Percentiles rank a stretch among this genome's conserved stretches.
Conservation (phyloP, 2,888 invertebrate genomes). For the Drosophila melanosoma region DNA sequence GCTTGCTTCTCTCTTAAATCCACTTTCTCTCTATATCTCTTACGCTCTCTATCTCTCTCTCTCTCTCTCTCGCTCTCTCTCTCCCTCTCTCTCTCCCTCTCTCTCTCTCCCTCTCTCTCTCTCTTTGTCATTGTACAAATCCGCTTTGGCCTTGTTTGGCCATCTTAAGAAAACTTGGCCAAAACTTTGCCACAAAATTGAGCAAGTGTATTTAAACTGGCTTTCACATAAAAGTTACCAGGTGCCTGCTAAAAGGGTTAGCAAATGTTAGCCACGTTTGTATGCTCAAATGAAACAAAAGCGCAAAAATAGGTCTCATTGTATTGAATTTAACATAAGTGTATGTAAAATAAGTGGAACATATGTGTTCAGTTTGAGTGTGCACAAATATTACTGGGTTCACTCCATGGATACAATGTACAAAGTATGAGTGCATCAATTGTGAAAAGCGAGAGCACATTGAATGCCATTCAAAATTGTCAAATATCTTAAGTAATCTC, state of each 20-base stretch:
- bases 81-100: not conserved
- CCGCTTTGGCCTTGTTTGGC: constrained; percentile 43
- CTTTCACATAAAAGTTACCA: constrained; percentile 1
- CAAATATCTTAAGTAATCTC: not conserved
- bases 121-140: constrained; percentile 29
- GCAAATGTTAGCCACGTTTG: not conserved
- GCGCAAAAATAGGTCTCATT: not conserved
- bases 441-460: not conserved
- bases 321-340: not conserved
- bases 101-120: not conserved
- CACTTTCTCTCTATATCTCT: constrained; percentile 1
- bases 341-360: not conserved
- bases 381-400: not conserved
- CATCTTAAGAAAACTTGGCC: constrained; percentile 61
- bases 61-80: not conserved
- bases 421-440: not conserved
- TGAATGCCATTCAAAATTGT: not conserved
- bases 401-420: not conserved
- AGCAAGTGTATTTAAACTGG: constrained; percentile 46
- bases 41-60: not conserved
- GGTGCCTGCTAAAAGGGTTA: not conserved
- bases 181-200: constrained; percentile 40
- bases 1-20: not conserved
- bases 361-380: not conserved
- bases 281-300: not conserved